These are phyloP conservation scores for Microdon myrmicae DNA, from an alignment of 2,888 invertebrate genomes.

Conservation along the genomic window DNA sequence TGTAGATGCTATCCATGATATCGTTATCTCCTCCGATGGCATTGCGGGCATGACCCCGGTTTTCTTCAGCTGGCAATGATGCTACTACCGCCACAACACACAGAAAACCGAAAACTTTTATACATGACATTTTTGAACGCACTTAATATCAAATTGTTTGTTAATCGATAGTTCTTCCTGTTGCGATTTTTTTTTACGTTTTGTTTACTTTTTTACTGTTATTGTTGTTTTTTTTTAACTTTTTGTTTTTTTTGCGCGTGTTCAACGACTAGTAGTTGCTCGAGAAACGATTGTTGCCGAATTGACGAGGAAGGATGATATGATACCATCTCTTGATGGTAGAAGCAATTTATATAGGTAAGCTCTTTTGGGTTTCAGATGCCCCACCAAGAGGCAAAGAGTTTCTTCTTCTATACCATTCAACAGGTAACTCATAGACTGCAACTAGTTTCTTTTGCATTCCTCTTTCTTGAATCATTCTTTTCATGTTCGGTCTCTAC, in stretches of 20 bases:
- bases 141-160: slow-evolving; percentile 39
- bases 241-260: slow-evolving; percentile 35
- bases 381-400: slow-evolving; percentile 47
- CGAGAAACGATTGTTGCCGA: slow-evolving; percentile 62
- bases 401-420: slow-evolving; percentile 43
- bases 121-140: slow-evolving; percentile 65
- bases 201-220: slow-evolving; percentile 44
- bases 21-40: slow-evolving; percentile 77
- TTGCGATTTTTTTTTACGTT: slow-evolving; percentile 31
- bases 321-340: slow-evolving; percentile 68
- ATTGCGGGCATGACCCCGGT: slow-evolving; percentile 70
- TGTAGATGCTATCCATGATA: slow-evolving; percentile 79
- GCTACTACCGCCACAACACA: slow-evolving; percentile 72
- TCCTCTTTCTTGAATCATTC: slow-evolving; percentile 23
- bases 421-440: slow-evolving; percentile 44
- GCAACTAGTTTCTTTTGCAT: slow-evolving; percentile 51
- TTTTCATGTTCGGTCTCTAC: slow-evolving; percentile 30
- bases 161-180: slow-evolving; percentile 38
- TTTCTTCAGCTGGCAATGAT: slow-evolving; percentile 79
- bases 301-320: slow-evolving; percentile 68
- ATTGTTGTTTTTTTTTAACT: slow-evolving; percentile 39
- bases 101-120: slow-evolving; percentile 69
- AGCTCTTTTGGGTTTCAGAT: slow-evolving; percentile 58
- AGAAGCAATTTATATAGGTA: slow-evolving; percentile 68
- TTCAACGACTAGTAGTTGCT: no score